Percentiles rank a stretch among this genome's conserved stretches.
Conservation (phyloP, 2,797 vertebrate species). For the Sebastes hubbsi region DNA sequence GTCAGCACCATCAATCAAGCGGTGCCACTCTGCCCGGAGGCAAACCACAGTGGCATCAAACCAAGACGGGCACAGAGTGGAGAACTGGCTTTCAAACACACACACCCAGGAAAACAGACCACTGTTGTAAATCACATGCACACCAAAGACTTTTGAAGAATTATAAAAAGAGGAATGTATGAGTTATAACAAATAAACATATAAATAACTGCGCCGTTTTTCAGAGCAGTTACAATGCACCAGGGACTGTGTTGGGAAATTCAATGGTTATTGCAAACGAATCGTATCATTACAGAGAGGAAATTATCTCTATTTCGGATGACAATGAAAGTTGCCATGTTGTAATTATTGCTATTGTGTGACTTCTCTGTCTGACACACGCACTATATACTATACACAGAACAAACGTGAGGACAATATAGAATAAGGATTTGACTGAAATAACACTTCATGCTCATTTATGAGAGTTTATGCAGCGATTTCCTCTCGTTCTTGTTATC, state of each 20-base stretch:
- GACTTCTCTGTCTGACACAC: conserved; percentile 41
- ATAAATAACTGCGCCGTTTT: conserved; percentile 68
- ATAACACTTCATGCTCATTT: conserved; percentile 34
- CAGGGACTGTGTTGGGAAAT: conserved; percentile 59
- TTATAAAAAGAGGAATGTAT: conserved; percentile 51
- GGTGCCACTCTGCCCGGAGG: conserved; percentile 78
- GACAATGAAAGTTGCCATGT: conserved; percentile 65
- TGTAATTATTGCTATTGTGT: conserved; percentile 69
- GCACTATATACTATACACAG: conserved; percentile 9
- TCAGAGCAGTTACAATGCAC: conserved; percentile 55
- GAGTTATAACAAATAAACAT: conserved; percentile 75
- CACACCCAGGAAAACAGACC: conserved; percentile 66
- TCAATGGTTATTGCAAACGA: conserved; percentile 57
- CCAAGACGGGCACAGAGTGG: conserved; percentile 69
- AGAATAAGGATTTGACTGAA: conserved; percentile 37
- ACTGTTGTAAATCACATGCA: conserved; percentile 73
- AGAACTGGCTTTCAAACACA: conserved; percentile 68
- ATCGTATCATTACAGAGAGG: conserved; percentile 62
- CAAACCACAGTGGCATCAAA: conserved; percentile 80
- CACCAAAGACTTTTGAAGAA: conserved; percentile 69
- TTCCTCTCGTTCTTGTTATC: conserved; percentile 3
- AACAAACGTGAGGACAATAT: conserved; percentile 41
- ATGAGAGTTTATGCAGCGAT: conserved; percentile 32
- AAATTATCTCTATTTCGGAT: conserved; percentile 70
- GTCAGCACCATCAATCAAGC: conserved; percentile 81